Evolutionary conservation across 2,113 vertebrate genomes (phyloP).

Genomic region (Aspidoscelis tigris): DNA sequence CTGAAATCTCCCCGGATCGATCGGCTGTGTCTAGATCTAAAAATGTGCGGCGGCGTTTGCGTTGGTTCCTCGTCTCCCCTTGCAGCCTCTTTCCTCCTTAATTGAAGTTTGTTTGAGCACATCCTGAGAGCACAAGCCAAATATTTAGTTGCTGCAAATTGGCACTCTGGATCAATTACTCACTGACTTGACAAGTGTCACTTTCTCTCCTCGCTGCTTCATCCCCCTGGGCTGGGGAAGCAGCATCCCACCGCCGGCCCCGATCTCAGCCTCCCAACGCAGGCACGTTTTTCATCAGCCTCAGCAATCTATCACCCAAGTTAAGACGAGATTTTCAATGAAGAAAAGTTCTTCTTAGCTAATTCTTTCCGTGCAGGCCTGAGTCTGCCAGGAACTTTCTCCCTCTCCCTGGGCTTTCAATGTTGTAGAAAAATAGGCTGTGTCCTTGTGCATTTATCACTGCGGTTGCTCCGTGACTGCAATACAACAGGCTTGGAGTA

Average conservation of each 20-base stretch:
- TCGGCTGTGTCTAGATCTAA: constrained; percentile 20
- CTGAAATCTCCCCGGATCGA: constrained; percentile 25
- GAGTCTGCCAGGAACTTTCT: constrained; percentile 33
- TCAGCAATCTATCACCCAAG: constrained; percentile 63
- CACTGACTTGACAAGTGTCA: constrained; percentile 49
- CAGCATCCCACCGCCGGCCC: constrained; percentile 19
- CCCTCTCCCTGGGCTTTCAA: constrained; percentile 7
- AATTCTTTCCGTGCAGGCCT: constrained; percentile 36
- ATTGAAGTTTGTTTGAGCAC: constrained; percentile 73
- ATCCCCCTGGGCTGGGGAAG: neutral
- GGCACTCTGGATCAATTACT: constrained; percentile 71
- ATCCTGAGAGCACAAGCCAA: constrained; percentile 65
- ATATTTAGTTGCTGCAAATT: constrained; percentile 77
- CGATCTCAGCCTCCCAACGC: constrained; percentile 28
- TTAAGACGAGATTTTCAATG: constrained; percentile 57
- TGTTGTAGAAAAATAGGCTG: constrained; percentile 8
- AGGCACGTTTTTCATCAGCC: constrained; percentile 67
- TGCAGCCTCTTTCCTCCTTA: constrained; percentile 47
- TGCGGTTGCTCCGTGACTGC: neutral
- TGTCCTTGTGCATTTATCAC: constrained; percentile 33
- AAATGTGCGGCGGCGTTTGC: neutral
- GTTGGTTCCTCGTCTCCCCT: constrained; percentile 2
- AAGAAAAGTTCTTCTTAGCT: constrained; percentile 54
- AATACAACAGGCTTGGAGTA: neutral
- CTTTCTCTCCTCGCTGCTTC: constrained; percentile 29